phyloP scores from a whole-genome alignment of 2,888 invertebrate species.

The Eupelmus urozonus region DNA sequence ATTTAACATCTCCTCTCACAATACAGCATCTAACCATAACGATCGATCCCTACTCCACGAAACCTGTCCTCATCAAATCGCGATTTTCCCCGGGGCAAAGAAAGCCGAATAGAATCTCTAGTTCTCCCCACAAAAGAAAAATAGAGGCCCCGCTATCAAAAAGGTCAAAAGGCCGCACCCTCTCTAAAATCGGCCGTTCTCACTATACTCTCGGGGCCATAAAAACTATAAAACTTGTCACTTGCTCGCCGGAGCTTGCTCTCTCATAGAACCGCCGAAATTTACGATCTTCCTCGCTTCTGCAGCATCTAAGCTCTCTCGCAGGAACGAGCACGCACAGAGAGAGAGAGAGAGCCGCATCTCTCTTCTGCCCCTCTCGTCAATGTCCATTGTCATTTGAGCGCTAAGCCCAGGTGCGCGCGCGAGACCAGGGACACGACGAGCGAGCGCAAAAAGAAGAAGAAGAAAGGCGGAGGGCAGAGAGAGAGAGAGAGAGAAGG shows the following conservation, averaged over 20 bases:
- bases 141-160: neutral
- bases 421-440: conserved; percentile 2
- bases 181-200: conserved; percentile 13
- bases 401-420: conserved; percentile 38
- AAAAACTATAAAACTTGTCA: conserved; percentile 47
- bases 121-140: too few species aligned
- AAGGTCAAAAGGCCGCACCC: neutral
- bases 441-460: neutral
- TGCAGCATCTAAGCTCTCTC: neutral
- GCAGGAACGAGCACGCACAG: conserved; percentile 17
- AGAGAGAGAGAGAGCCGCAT: too few species aligned
- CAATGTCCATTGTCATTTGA: conserved; percentile 38
- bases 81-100: conserved; percentile 26
- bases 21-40: too few species aligned
- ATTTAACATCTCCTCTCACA: too few species aligned
- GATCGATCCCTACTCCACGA: too few species aligned
- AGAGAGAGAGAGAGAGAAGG: too few species aligned
- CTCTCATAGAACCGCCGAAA: conserved; percentile 4
- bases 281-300: conserved; percentile 34
- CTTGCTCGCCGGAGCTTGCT: neutral
- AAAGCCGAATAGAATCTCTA: neutral
- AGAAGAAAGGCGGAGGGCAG: neutral
- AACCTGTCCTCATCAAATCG: conserved; percentile 52
- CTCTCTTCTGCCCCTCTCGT: too few species aligned
- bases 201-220: conserved; percentile 6